Evolutionary conservation across 2,113 vertebrate species (phyloP), one percentile per base, ranked within the genome.

Genomic region (Onychostoma macrolepis): DNA sequence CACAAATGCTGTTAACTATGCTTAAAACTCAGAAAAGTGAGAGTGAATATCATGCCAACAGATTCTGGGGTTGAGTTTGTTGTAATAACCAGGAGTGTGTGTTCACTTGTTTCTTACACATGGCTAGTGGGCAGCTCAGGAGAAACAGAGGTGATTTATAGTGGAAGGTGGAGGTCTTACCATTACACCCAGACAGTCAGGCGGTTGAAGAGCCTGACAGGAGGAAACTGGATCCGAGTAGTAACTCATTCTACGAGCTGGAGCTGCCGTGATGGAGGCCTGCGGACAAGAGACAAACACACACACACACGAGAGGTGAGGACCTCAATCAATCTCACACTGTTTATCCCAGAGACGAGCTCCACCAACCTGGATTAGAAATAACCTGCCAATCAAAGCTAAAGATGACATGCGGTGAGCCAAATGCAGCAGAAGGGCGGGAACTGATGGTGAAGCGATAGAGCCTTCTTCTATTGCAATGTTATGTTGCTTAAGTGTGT

Each of bases 171-270:
- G 56, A 24, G 67, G 91, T 94, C 97, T 97, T 96, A 99, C 98
- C 97, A 92, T 91, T 80, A 91, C 71, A 45, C 92, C 94, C 87
- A 97, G 95, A 87, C 95, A 94, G 90, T 94, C 90, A 36, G 94
- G 91, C 79, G 95, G 91, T 83, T 96, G 97, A 91, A 96, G 93
- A 88, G 92, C 92, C 19, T 94, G 80, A 85, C 86, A 94, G 88
- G 93, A 92, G 4, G 95, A 93, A 90, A 95, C 83, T 53, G 96
- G 93, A 94, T 98, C 96, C 96, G 95, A 87, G 87, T 97, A 98
- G 94, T 99, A 98, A 95, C 96, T 99, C 98, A 99, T 99, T 91
- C 87, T 91, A 89, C 56, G 88, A 91, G 93, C 92, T 90, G 90
- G 86, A 50, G 17, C 75, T 84, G 48, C 28, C 21, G 67, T 15